phyloP scores from a whole-genome alignment of 2,888 invertebrate species.

The Pogonocherus hispidulus region DNA sequence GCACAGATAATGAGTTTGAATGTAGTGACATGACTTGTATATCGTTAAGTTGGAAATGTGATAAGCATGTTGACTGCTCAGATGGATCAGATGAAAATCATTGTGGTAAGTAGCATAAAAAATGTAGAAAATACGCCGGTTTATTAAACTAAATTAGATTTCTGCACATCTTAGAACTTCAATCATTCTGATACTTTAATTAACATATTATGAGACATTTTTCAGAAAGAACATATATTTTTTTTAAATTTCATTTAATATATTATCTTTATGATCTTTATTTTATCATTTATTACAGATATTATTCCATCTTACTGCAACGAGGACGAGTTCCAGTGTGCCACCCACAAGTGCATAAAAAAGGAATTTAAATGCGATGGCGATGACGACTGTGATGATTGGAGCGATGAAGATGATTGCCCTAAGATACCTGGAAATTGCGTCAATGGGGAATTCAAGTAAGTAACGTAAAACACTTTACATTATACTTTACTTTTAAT shows the following conservation, averaged over 20 bases:
- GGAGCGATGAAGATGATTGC: conserved; percentile 88
- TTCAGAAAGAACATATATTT: not conserved
- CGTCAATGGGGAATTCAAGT: conserved; percentile 81
- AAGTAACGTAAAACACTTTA: conserved; percentile 53
- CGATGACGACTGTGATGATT: conserved; percentile 89
- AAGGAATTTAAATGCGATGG: conserved; percentile 86
- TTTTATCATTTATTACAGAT: too few species aligned
- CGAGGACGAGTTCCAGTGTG: conserved; percentile 82
- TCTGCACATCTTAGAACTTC: too few species aligned
- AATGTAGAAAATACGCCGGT: too few species aligned
- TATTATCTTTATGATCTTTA: too few species aligned
- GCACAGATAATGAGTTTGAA: conserved; percentile 80
- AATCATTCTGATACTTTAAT: too few species aligned
- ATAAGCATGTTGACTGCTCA: conserved; percentile 81
- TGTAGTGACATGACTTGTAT: conserved; percentile 83
- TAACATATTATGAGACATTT: not conserved
- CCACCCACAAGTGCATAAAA: conserved; percentile 80
- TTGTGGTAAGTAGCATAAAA: conserved; percentile 72
- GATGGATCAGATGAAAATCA: conserved; percentile 83
- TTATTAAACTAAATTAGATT: too few species aligned
- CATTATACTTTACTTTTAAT: too few species aligned
- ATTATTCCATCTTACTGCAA: conserved; percentile 75
- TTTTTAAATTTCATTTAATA: too few species aligned
- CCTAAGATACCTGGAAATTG: conserved; percentile 76
- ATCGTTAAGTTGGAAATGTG: conserved; percentile 80